A percentile compares a stretch with the other conserved stretches of the same genome.
Evolutionary conservation across 2,888 invertebrate species (phyloP).

Genomic region (Clusia tigrina): DNA sequence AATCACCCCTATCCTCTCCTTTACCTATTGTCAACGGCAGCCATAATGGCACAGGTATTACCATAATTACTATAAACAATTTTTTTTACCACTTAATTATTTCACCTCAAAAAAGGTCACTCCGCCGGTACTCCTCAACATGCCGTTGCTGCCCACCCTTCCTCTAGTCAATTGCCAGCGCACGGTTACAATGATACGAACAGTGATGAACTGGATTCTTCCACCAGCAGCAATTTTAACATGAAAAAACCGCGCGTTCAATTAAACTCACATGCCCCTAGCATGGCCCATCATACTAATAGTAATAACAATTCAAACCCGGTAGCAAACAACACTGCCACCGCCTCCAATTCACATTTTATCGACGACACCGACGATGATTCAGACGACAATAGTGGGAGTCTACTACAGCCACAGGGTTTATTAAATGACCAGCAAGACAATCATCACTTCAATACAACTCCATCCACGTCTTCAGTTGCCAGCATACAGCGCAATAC

Average conservation of each 20-base stretch:
- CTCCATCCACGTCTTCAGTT: slow-evolving; percentile 25
- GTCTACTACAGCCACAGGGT: slow-evolving; percentile 47
- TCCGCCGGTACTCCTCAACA: slow-evolving; percentile 28
- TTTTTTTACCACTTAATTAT: neutral
- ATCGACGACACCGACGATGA: slow-evolving; percentile 55
- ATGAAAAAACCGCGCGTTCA: slow-evolving; percentile 60
- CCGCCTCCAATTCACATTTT: slow-evolving; percentile 38
- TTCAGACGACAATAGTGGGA: slow-evolving; percentile 55
- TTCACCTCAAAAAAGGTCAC: slow-evolving; percentile 24
- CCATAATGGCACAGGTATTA: slow-evolving; percentile 26
- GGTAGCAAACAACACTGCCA: slow-evolving; percentile 30
- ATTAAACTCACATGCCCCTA: slow-evolving; percentile 31
- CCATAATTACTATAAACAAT: too few relatives aligned
- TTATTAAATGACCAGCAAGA: slow-evolving; percentile 45
- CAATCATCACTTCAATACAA: slow-evolving; percentile 42
- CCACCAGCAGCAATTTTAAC: slow-evolving; percentile 49
- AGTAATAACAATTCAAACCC: slow-evolving; percentile 22
- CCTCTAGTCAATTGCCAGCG: slow-evolving; percentile 37
- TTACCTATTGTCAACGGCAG: slow-evolving; percentile 41
- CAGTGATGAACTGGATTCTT: slow-evolving; percentile 51
- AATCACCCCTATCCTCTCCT: slow-evolving; percentile 60
- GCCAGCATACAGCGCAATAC: slow-evolving; percentile 38
- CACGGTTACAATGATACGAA: slow-evolving; percentile 40
- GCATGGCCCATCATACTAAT: slow-evolving; percentile 34
- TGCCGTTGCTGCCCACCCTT: slow-evolving; percentile 42